Evolutionary conservation across 2,797 vertebrate genomes (phyloP), one percentile per base, ranked within the genome.

Genomic region (Crocidura indochinensis): DNA sequence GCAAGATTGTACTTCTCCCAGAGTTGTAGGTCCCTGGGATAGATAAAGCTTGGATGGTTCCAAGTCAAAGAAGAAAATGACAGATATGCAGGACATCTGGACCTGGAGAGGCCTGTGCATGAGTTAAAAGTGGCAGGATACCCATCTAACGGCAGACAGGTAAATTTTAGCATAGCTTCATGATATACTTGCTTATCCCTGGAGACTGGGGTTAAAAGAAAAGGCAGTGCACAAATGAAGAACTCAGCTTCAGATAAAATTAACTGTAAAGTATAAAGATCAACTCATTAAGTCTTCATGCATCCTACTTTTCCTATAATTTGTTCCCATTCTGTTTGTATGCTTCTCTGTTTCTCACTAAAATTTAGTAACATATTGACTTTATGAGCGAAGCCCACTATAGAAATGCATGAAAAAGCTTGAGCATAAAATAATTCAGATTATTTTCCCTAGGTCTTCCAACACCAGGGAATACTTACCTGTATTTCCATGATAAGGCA

Each of bases 321-420:
- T 88, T 46, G 10, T 29, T 65, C 29, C 10, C 76, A 47, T 77
- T 62, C 60, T 5, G 14, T 85, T 88, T 85, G 7, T 27, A 24
- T 75, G 15, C 72, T 82, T 92, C 71, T 74, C 47, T 85, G 56
- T 91, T 93, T 72, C 85, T 94, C 84, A 87, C 78, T 90, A 87
- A 89, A 83, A 15, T 22, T 79, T 73, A 83, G 77, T 78, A 91
- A 8, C 29, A 82, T 65, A 91, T 69, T 90, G 46, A 71, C 78
- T 49, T 6, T 14, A 49, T 79, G 86, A 94, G 53, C 53, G 46
- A 46, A 84, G n/a, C 60, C 38, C 6, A 90, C 31, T 26, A 47
- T 69, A 29, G 65, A 79, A 84, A 71, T 65, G 24, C 26, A 62
- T 29, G 69, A 88, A 71, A 27, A 65, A 10, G 53, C 44, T 68